A percentile compares a stretch with the other conserved stretches of the same genome.
Conservation (phyloP, 2,113 vertebrate species). For the Gnathochromis pfefferi region DNA sequence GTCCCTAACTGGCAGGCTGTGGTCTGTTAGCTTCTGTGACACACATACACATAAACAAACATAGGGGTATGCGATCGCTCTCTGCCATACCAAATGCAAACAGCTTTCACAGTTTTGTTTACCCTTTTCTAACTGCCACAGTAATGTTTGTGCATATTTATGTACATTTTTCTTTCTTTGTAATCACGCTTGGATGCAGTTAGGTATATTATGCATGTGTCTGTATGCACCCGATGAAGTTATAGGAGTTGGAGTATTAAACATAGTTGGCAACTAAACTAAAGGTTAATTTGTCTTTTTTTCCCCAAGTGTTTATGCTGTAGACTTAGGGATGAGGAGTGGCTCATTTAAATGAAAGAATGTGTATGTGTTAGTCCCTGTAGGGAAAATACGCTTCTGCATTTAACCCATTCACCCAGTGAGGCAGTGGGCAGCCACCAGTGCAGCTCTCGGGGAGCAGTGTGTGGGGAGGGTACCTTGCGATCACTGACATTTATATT, state of each 20-base stretch:
- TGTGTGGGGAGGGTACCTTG: not conserved
- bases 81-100: not conserved
- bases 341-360: not conserved
- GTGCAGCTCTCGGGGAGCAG: not conserved
- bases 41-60: not conserved
- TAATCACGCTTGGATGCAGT: not conserved
- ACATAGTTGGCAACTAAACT: not conserved
- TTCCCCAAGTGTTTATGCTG: fast-evolving
- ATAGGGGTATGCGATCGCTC: not conserved
- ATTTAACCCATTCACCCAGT: not conserved
- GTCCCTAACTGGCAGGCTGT: not conserved
- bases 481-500: not conserved
- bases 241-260: not conserved
- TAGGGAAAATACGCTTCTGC: not conserved
- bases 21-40: conserved; percentile 15
- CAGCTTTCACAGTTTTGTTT: conserved; percentile 2
- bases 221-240: not conserved
- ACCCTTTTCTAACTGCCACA: not conserved
- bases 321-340: not conserved
- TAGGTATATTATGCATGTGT: not conserved
- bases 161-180: not conserved
- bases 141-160: not conserved
- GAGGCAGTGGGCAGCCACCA: not conserved
- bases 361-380: not conserved
- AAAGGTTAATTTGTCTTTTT: not conserved